Conservation (phyloP, 2,797 vertebrate genomes). For the Anomalospiza imberbis region DNA sequence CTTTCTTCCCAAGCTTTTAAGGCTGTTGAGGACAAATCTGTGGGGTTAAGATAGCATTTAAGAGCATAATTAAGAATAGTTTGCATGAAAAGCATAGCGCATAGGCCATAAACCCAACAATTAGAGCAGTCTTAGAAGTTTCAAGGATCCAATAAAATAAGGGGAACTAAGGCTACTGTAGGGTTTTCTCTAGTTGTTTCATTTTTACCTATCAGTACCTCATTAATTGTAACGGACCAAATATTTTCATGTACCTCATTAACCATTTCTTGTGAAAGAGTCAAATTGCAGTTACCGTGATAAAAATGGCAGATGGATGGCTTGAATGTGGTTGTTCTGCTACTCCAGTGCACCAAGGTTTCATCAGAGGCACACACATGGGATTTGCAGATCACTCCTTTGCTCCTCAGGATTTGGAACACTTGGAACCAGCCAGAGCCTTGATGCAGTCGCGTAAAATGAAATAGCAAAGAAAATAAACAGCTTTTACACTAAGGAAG, state of each 20-base stretch:
- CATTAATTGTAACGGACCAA: background rate
- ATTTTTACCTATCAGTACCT: background rate
- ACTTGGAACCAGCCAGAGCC: background rate
- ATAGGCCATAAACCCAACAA: background rate
- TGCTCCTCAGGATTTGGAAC: background rate
- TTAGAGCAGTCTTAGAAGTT: slow-evolving; percentile 4
- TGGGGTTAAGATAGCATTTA: slow-evolving; percentile 39
- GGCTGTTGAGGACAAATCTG: slow-evolving; percentile 8
- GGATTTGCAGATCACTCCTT: background rate
- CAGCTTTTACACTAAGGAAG: slow-evolving; percentile 30
- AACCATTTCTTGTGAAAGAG: background rate
- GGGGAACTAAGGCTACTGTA: background rate
- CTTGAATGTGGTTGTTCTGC: background rate
- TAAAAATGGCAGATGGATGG: background rate
- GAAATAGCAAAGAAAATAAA: slow-evolving; percentile 51
- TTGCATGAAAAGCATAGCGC: rapidly evolving
- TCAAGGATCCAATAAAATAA: background rate
- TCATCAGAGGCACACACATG: background rate
- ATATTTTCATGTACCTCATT: background rate
- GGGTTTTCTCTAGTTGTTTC: background rate
- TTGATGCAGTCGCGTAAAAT: background rate
- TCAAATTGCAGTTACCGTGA: background rate
- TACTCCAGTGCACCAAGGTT: background rate
- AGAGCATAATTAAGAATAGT: background rate
- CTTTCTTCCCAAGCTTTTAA: slow-evolving; percentile 30